These are phyloP conservation scores for Biston betularia DNA, from an alignment of 2,888 invertebrate genomes.

Conservation along the genomic window DNA sequence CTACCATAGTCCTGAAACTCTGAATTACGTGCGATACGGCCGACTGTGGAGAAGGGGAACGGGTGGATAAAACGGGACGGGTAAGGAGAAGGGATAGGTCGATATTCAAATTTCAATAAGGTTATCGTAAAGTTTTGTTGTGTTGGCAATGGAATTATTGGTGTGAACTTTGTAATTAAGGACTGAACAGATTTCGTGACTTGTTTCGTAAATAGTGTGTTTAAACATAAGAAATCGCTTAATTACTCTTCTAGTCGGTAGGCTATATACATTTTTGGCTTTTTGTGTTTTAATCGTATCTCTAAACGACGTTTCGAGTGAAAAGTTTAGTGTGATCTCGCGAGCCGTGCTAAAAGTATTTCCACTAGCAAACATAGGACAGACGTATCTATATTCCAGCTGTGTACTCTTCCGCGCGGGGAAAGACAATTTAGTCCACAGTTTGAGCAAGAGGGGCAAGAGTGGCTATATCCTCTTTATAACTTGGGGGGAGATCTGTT, in stretches of 20 bases:
- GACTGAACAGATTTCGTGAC: conserved; percentile 6
- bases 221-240: background rate
- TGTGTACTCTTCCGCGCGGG: too few species aligned
- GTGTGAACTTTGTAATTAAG: conserved; percentile 21
- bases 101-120: conserved; percentile 71
- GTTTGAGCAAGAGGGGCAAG: too few species aligned
- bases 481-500: too few species aligned
- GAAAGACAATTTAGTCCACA: too few species aligned
- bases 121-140: conserved; percentile 35
- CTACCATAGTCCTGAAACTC: conserved; percentile 43
- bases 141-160: conserved; percentile 26
- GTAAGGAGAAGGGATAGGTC: conserved; percentile 53
- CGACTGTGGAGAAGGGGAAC: conserved; percentile 43
- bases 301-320: too few species aligned
- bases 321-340: too few species aligned
- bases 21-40: conserved; percentile 60
- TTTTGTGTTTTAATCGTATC: too few species aligned
- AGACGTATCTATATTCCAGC: too few species aligned
- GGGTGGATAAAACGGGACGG: conserved; percentile 32
- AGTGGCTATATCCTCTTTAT: too few species aligned
- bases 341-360: too few species aligned
- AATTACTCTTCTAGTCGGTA: background rate
- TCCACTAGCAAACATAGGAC: too few species aligned
- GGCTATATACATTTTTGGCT: too few species aligned
- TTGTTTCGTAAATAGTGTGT: conserved; percentile 8